Percentiles rank a stretch among this genome's conserved stretches.
These are phyloP conservation scores for Geotrypetes seraphini DNA, from an alignment of 2,797 vertebrate genomes.

Conservation along the genomic window DNA sequence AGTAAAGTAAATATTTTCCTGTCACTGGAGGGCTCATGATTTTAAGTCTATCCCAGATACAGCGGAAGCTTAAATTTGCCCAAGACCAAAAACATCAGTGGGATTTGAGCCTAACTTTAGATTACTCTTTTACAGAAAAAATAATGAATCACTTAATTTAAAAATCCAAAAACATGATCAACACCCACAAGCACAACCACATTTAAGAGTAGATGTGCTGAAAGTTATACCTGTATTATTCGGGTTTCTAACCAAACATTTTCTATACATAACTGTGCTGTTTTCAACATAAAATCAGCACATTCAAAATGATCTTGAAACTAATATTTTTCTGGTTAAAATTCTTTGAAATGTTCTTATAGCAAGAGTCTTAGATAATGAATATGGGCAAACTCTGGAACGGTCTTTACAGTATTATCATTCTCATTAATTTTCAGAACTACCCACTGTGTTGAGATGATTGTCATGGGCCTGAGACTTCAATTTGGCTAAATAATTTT, in stretches of 20 bases:
- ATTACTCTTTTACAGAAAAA: no score
- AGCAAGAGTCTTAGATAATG: slow-evolving; percentile 93
- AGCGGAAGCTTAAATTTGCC: no score
- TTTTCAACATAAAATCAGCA: slow-evolving; percentile 65
- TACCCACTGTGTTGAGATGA: slow-evolving; percentile 93
- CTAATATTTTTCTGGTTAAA: slow-evolving; percentile 78
- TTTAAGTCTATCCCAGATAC: no score
- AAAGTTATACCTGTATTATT: slow-evolving; percentile 37
- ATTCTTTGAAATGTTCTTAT: slow-evolving; percentile 90
- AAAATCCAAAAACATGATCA: no score
- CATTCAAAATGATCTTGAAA: slow-evolving; percentile 73
- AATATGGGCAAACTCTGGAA: slow-evolving; percentile 98
- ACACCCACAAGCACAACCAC: no score
- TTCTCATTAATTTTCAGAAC: slow-evolving; percentile 99
- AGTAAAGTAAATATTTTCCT: no score
- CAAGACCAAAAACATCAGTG: no score
- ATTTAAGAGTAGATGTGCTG: no score
- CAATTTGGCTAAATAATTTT: slow-evolving; percentile 82
- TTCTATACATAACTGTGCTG: slow-evolving; percentile 73
- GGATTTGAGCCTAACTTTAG: no score
- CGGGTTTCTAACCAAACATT: slow-evolving; percentile 50
- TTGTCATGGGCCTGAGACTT: slow-evolving; percentile 97
- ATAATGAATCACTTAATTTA: no score
- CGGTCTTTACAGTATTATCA: slow-evolving; percentile 98
- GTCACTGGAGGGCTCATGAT: no score